These are phyloP conservation scores for Ornithoptera alexandrae DNA, from an alignment of 2,888 invertebrate species.

Conservation along the genomic window DNA sequence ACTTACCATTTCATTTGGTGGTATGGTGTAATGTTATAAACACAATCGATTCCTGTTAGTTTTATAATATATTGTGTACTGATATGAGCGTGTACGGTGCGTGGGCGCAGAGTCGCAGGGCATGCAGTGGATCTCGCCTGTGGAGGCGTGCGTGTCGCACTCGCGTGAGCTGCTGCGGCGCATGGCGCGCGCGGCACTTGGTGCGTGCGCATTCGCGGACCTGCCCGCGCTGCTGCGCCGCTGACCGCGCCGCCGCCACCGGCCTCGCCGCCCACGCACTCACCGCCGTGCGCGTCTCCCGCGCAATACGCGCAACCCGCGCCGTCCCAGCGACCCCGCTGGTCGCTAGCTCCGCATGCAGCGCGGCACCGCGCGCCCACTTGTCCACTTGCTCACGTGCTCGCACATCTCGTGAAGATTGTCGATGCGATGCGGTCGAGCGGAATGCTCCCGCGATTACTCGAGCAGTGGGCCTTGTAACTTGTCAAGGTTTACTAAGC, in stretches of 20 bases:
- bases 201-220: conserved; percentile 97
- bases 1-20: no score
- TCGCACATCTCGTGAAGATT: not conserved
- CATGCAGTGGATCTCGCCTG: conserved; percentile 93
- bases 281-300: conserved; percentile 4
- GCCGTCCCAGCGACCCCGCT: conserved; percentile 5
- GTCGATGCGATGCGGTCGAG: not conserved
- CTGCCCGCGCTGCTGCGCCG: conserved; percentile 89
- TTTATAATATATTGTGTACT: no score
- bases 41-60: no score
- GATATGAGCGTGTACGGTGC: not conserved
- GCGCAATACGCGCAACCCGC: conserved; percentile 9
- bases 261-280: conserved; percentile 21
- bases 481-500: no score
- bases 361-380: conserved; percentile 8
- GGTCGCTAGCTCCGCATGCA: no score
- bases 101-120: conserved; percentile 88
- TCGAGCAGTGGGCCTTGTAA: no score
- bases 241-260: conserved; percentile 72
- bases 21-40: no score
- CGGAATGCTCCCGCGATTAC: no score
- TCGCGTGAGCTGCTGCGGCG: conserved; percentile 92
- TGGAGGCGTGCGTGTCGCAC: conserved; percentile 95
- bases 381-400: not conserved
- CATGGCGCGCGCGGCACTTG: conserved; percentile 94